A percentile compares a stretch with the other conserved stretches of the same genome.
These are phyloP conservation scores for Clytia hemisphaerica DNA, from an alignment of 30 jellyfish, hydroid and myxozoan genomes.

Conservation along the genomic window DNA sequence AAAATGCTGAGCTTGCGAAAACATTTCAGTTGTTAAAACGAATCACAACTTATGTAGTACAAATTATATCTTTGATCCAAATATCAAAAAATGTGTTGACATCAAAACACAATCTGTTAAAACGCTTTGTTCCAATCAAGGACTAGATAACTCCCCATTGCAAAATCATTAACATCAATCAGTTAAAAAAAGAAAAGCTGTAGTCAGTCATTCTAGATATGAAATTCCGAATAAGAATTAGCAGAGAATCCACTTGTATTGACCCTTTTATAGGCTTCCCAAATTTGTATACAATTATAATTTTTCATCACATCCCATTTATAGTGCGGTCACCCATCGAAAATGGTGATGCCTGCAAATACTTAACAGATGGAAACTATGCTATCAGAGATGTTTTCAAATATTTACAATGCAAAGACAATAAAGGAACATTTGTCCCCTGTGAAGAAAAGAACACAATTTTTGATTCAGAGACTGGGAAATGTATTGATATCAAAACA, in stretches of 20 bases:
- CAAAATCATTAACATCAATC: too few species aligned
- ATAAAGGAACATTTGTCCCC: neutral
- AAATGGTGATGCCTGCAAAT: too few species aligned
- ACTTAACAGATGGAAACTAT: conserved; percentile 10
- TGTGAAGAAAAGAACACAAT: conserved; percentile 18
- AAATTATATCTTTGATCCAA: conserved; percentile 37
- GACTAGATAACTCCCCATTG: conserved; percentile 52
- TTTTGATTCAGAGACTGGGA: conserved; percentile 1
- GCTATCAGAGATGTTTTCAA: neutral
- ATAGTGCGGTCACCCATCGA: too few species aligned
- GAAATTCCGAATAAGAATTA: too few species aligned
- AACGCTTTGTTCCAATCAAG: conserved; percentile 40
- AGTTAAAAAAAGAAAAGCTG: neutral
- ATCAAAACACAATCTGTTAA: too few species aligned
- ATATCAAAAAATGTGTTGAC: conserved; percentile 5
- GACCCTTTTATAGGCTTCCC: too few species aligned
- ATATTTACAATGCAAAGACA: neutral
- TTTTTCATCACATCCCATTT: too few species aligned
- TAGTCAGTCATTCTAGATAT: too few species aligned
- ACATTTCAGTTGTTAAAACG: too few species aligned
- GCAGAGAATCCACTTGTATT: conserved; percentile 1
- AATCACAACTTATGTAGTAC: too few species aligned
- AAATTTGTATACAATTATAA: too few species aligned
- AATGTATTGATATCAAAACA: conserved; percentile 13
- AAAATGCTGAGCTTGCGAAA: too few species aligned